These are phyloP conservation scores for Rugalucina vietnamica DNA, from an alignment of 2,888 invertebrate species.

Conservation along the genomic window DNA sequence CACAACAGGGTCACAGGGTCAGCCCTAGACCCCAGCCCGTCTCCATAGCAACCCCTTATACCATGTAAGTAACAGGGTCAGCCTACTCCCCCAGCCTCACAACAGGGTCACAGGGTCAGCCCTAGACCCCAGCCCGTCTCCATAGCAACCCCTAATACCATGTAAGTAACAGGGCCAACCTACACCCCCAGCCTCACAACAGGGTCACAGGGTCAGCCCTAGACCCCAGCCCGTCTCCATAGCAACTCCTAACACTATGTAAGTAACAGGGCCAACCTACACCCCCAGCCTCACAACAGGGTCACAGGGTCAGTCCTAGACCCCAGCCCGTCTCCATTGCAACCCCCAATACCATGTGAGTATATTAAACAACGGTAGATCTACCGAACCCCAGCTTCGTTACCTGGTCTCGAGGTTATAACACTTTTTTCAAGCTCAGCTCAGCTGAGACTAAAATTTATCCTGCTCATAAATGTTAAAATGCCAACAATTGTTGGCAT, in stretches of 20 bases:
- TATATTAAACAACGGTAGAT: too few relatives aligned
- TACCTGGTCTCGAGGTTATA: too few relatives aligned
- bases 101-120: conserved; percentile 46
- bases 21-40: conserved; percentile 54
- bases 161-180: conserved; percentile 62
- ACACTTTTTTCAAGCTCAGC: too few relatives aligned
- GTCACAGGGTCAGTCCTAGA: conserved; percentile 40
- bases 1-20: conserved; percentile 46
- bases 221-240: conserved; percentile 55
- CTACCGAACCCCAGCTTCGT: too few relatives aligned
- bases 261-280: conserved; percentile 52
- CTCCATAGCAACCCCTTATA: conserved; percentile 65
- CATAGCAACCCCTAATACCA: conserved; percentile 65
- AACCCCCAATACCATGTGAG: conserved; percentile 66
- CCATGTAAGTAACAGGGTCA: conserved; percentile 59
- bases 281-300: conserved; percentile 54
- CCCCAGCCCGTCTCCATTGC: conserved; percentile 58
- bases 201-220: conserved; percentile 41
- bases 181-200: conserved; percentile 52
- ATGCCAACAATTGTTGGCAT: too few relatives aligned
- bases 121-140: conserved; percentile 52
- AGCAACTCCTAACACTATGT: conserved; percentile 64
- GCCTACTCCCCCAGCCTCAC: conserved; percentile 52
- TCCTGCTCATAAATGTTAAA: too few relatives aligned
- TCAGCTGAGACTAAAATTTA: too few relatives aligned